A percentile compares a stretch with the other conserved stretches of the same genome.
phyloP scores from a whole-genome alignment of 2,113 vertebrate genomes.

The Siphamia tubifer region DNA sequence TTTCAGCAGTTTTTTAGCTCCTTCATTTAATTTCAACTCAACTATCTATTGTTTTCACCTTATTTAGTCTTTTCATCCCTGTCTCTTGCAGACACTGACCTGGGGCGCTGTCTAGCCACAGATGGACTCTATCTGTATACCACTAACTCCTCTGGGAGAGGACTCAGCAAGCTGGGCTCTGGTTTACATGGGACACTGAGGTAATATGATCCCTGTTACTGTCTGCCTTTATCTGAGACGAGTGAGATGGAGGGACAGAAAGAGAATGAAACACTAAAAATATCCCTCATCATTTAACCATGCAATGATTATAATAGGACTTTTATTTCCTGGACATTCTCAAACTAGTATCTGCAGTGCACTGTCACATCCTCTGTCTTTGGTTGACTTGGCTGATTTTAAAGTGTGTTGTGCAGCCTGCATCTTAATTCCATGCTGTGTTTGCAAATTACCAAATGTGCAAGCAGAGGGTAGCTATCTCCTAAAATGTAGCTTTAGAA shows the following conservation, averaged over 20 bases:
- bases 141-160: conserved; percentile 95
- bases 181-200: conserved; percentile 96
- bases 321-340: conserved; percentile 11
- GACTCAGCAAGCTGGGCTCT: conserved; percentile 96
- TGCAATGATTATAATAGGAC: background rate
- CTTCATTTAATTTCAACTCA: background rate
- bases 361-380: conserved; percentile 6
- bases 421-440: background rate
- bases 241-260: conserved; percentile 5
- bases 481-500: background rate
- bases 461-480: background rate
- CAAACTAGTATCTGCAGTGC: background rate
- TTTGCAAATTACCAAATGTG: background rate
- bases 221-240: conserved; percentile 24
- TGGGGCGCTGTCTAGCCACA: conserved; percentile 94
- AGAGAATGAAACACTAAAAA: conserved; percentile 34
- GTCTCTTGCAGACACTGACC: conserved; percentile 88
- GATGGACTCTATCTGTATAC: conserved; percentile 97
- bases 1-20: background rate
- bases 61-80: conserved; percentile 5
- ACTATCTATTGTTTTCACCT: background rate
- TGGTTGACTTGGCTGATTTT: conserved; percentile 19
- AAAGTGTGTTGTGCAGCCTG: background rate
- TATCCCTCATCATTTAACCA: conserved; percentile 16
- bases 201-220: conserved; percentile 77